These are phyloP conservation scores for Styela clava DNA, from an alignment of 23 tunicate genomes.

Conservation along the genomic window DNA sequence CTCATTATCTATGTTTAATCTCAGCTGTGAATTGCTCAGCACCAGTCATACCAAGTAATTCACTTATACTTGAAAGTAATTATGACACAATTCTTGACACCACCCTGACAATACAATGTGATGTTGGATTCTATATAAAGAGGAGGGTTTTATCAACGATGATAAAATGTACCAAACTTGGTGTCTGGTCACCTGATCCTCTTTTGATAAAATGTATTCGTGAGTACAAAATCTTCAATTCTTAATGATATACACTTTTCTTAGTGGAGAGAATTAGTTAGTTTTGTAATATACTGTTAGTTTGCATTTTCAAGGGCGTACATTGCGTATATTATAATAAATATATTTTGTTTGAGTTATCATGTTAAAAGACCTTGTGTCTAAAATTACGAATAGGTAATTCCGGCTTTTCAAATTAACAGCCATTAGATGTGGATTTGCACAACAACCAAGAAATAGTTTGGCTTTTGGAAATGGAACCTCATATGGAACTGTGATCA, in stretches of 20 bases:
- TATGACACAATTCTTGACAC: background rate
- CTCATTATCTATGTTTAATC: too few species aligned
- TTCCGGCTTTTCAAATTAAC: too few species aligned
- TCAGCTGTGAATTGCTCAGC: constrained; percentile 17
- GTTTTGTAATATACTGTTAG: too few species aligned
- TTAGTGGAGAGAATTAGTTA: too few species aligned
- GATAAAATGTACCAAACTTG: constrained; percentile 22
- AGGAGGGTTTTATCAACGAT: background rate
- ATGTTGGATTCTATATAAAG: background rate
- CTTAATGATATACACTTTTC: too few species aligned
- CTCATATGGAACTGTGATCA: background rate
- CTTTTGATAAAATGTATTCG: constrained; percentile 11
- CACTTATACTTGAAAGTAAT: background rate
- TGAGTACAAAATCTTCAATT: constrained; percentile 20
- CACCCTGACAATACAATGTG: constrained; percentile 7
- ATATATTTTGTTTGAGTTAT: too few species aligned
- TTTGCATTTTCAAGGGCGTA: too few species aligned
- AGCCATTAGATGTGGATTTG: constrained; percentile 10
- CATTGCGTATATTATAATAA: too few species aligned
- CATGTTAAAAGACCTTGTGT: too few species aligned
- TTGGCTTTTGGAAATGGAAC: background rate
- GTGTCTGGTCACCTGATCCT: constrained; percentile 40
- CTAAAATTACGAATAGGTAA: too few species aligned
- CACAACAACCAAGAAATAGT: background rate
- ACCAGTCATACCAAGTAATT: background rate